Base-by-base conservation (phyloP, 2,797 vertebrate species). In the Myotis vivesi region DNA sequence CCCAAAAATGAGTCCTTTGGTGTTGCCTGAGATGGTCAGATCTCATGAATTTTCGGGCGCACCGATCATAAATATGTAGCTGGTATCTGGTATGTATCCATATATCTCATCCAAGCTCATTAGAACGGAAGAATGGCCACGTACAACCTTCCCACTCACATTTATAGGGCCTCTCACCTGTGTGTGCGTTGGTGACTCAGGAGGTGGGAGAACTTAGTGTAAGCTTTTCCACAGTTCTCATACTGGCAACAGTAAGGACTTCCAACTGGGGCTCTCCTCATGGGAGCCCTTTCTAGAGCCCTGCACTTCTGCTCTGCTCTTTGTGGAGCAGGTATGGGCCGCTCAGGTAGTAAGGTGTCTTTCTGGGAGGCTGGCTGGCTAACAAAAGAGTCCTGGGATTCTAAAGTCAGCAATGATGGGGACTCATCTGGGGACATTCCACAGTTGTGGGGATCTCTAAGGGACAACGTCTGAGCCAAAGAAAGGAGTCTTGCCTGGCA, bases 21-120 rank as follows among this genome's bases (percentile, higher is more conserved):
- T 97, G 96, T 80, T 97, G 96, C 68, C 16, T 80, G 83, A 97
- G 97, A 87, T 97, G 97, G 59, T 97, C 95, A 3, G 97, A 96
- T 64, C 96, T 91, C 96, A 97, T 95, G 91, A 97, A 97, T 1
- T 73, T n/a, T 49, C 86, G 91, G 83, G 55, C 25, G 0, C 96
- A 97, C n/a, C 64, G 75, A 2, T 51, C 16, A 88, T 96, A 97
- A 12, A 3, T 41, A 46, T 96, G 51, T 36, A 96, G 92, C 86
- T 95, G 80, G 3, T 87, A 41, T 44, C 28, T 95, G 79, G 96
- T 97, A 25, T 97, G 92, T 69, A 91, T 96, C 19, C 91, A 83
- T 51, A 25, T 81, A 28, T 97, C 96, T 33, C 94, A 89, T 83
- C 51, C 41, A 77, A 97, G 96, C 66, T 97, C 96, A 68, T 55